phyloP scores from a whole-genome alignment of 2,888 invertebrate genomes.

The Cephus sareptanus region DNA sequence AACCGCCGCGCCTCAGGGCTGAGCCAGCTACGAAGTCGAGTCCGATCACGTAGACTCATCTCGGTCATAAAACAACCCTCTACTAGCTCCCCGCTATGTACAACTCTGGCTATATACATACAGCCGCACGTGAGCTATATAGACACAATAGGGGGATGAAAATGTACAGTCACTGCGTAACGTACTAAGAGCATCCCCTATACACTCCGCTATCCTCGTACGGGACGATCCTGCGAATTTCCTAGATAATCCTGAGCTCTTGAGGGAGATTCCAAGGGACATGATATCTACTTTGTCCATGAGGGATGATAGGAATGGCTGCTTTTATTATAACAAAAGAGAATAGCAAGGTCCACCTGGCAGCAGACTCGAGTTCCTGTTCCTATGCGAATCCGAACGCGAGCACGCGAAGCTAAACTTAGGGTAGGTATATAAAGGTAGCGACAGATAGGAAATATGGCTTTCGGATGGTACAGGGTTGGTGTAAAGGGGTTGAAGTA shows the following conservation, averaged over 20 bases:
- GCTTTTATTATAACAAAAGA: not conserved
- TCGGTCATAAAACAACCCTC: slow-evolving; percentile 44
- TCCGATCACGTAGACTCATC: slow-evolving; percentile 63
- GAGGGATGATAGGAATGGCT: not conserved
- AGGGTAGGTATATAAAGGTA: not conserved
- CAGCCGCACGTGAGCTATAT: not conserved
- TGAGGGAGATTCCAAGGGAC: not conserved
- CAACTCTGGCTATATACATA: not conserved
- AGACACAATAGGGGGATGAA: not conserved
- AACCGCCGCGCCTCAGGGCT: slow-evolving; percentile 20
- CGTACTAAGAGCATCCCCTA: not conserved
- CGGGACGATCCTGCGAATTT: not conserved
- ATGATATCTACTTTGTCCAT: not conserved
- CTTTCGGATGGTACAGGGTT: slow-evolving; percentile 40
- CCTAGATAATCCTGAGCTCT: not conserved
- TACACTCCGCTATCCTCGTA: not conserved
- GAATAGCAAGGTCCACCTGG: not conserved
- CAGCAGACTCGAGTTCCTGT: not conserved
- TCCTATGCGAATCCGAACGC: not conserved
- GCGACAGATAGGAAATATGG: slow-evolving; percentile 56
- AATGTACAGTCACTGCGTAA: not conserved
- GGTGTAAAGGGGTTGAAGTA: not conserved
- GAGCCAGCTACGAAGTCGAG: slow-evolving; percentile 29
- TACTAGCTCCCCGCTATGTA: slow-evolving; percentile 3
- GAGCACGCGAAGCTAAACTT: slow-evolving; percentile 1